Conservation (phyloP, 2,797 vertebrate species). For the Borostomias antarcticus region DNA sequence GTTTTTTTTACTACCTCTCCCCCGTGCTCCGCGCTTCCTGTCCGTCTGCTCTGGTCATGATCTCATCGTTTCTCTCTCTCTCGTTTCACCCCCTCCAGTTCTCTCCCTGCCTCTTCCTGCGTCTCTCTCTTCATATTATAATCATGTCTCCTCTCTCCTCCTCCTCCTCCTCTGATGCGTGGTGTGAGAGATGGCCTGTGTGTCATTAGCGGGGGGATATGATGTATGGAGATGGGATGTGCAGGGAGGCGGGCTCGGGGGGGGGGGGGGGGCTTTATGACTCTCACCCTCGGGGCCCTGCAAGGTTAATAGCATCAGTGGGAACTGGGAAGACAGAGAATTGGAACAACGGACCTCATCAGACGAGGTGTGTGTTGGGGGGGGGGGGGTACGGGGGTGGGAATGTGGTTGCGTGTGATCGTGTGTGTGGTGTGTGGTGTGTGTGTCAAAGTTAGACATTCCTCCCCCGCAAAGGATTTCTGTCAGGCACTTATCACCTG, state of each 20-base stretch:
- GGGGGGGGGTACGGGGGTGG: too few relatives aligned
- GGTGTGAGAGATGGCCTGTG: constrained; percentile 52
- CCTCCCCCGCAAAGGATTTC: constrained; percentile 43
- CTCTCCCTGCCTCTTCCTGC: background rate
- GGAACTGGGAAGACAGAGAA: constrained; percentile 66
- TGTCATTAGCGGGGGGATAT: constrained; percentile 52
- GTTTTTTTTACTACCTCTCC: constrained; percentile 9
- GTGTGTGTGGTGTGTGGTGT: constrained; percentile 17
- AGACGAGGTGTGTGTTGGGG: constrained; percentile 32
- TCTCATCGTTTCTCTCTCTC: constrained; percentile 17
- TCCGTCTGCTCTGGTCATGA: constrained; percentile 25
- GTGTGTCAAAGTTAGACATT: constrained; percentile 25
- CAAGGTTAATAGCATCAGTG: constrained; percentile 77
- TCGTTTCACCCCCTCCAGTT: constrained; percentile 18
- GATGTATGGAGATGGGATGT: constrained; percentile 66
- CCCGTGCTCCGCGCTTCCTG: constrained; percentile 19
- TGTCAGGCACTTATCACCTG: constrained; percentile 64
- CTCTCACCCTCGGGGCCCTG: constrained; percentile 55
- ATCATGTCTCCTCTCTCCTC: background rate
- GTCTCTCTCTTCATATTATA: background rate
- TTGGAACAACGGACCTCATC: constrained; percentile 68
- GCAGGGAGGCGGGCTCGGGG: constrained; percentile 37
- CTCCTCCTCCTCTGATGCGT: constrained; percentile 15
- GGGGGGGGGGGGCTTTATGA: constrained; percentile 55
- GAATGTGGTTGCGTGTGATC: constrained; percentile 30